Conservation (phyloP, 2,113 vertebrate genomes). For the Pitta sordida region DNA sequence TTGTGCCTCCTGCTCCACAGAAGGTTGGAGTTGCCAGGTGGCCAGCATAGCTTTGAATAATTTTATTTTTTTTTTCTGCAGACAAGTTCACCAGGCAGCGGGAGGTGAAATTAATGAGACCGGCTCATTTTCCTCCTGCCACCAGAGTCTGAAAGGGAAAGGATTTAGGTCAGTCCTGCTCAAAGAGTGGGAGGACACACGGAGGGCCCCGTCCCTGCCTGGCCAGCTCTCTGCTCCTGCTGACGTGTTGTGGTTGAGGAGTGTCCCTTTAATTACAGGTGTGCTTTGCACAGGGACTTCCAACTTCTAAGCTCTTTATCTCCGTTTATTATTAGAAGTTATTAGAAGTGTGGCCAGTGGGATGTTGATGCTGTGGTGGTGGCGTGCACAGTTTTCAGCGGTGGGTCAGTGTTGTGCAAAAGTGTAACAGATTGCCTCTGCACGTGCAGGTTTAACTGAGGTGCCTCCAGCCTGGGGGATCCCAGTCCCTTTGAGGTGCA, state of each 20-base stretch:
- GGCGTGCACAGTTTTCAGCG: fast-evolving
- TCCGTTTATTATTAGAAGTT: neutral
- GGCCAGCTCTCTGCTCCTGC: neutral
- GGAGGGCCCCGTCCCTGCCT: neutral
- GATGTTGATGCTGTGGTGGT: neutral
- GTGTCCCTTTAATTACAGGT: neutral
- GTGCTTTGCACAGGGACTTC: neutral
- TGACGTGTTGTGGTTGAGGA: neutral
- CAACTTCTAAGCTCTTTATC: constrained; percentile 10
- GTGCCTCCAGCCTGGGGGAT: neutral
- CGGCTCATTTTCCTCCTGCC: neutral
- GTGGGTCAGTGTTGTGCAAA: neutral
- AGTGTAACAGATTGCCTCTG: neutral
- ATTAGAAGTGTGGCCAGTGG: neutral
- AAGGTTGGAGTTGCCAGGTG: neutral
- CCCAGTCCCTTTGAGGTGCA: neutral
- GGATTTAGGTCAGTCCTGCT: constrained; percentile 15
- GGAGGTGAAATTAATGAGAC: constrained; percentile 54
- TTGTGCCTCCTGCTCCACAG: neutral
- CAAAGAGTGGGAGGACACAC: neutral
- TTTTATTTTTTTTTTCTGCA: neutral
- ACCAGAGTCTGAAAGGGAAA: neutral
- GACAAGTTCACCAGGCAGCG: neutral
- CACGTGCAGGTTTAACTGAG: neutral
- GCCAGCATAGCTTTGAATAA: neutral